Conservation (phyloP, 2,888 invertebrate species). For the Molorchus minor region DNA sequence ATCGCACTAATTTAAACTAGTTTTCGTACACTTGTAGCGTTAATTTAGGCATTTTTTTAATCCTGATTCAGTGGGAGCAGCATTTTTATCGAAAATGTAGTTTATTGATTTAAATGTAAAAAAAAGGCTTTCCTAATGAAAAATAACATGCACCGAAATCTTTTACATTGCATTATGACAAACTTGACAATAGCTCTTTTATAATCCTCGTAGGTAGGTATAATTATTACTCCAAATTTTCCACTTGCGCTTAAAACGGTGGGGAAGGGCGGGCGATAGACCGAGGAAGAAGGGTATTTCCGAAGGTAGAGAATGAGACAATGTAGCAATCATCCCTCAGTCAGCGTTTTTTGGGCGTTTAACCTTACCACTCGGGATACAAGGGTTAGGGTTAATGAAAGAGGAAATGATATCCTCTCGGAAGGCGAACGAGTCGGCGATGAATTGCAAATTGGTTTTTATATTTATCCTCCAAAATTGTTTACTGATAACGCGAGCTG, state of each 20-base stretch:
- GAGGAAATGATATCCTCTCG: constrained; percentile 14
- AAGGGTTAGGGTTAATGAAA: constrained; percentile 24
- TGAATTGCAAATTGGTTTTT: constrained; percentile 20
- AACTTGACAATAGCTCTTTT: no score
- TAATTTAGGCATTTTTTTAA: no score
- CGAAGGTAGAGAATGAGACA: constrained; percentile 36
- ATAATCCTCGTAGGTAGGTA: no score
- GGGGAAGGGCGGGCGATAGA: constrained; percentile 30
- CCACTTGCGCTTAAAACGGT: constrained; percentile 26
- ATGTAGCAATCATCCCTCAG: constrained; percentile 35
- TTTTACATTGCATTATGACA: no score
- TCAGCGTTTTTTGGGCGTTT: constrained; percentile 32
- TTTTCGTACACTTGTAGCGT: no score
- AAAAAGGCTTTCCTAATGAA: no score
- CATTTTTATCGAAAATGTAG: no score
- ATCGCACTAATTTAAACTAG: no score
- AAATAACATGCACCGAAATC: no score
- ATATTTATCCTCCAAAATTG: constrained; percentile 9
- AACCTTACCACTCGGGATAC: constrained; percentile 2
- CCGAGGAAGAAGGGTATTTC: constrained; percentile 35
- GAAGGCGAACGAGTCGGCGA: constrained; percentile 6
- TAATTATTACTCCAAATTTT: constrained; percentile 33
- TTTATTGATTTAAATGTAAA: no score
- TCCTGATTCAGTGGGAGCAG: no score
- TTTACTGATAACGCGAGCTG: background rate